Evolutionary conservation across 1,140 invertebrate species (phyloP).

Genomic region (Spodoptera litura): DNA sequence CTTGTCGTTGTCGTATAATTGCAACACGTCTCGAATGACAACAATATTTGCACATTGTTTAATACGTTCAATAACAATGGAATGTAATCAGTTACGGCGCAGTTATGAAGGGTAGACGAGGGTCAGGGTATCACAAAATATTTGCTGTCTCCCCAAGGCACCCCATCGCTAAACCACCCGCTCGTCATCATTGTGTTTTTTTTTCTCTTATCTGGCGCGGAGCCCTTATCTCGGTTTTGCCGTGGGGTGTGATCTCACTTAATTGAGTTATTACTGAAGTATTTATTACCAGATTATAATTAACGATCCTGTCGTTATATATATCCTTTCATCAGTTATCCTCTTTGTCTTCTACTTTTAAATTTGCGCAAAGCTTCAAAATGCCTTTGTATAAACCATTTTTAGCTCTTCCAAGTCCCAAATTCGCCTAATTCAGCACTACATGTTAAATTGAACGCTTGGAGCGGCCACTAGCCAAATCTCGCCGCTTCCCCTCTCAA

Average conservation of each 20-base stretch:
- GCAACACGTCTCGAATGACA: constrained; percentile 40
- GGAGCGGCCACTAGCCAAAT: constrained; percentile 30
- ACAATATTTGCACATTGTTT: constrained; percentile 68
- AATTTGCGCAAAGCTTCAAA: too few species aligned
- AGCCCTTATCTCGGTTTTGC: constrained; percentile 56
- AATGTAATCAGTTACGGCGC: constrained; percentile 73
- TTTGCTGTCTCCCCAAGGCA: constrained; percentile 57
- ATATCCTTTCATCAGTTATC: constrained; percentile 21
- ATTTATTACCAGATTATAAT: constrained; percentile 71
- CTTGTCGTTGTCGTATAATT: constrained; percentile 3
- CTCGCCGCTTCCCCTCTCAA: constrained; percentile 16
- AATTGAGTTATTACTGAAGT: constrained; percentile 81
- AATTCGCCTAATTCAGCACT: constrained; percentile 15
- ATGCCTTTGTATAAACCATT: neutral
- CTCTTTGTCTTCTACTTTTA: neutral
- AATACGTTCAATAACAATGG: constrained; percentile 73
- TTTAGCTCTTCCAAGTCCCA: neutral
- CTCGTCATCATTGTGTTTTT: constrained; percentile 64
- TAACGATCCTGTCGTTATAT: constrained; percentile 40
- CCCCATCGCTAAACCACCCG: constrained; percentile 65
- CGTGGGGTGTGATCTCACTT: constrained; percentile 71
- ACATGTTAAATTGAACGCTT: constrained; percentile 25
- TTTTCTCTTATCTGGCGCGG: constrained; percentile 62
- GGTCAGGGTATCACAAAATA: constrained; percentile 66
- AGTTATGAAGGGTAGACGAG: constrained; percentile 71